Percentiles rank a stretch among this genome's conserved stretches.
These are phyloP conservation scores for Calcarius ornatus DNA, from an alignment of 2,113 vertebrate species.

Conservation along the genomic window DNA sequence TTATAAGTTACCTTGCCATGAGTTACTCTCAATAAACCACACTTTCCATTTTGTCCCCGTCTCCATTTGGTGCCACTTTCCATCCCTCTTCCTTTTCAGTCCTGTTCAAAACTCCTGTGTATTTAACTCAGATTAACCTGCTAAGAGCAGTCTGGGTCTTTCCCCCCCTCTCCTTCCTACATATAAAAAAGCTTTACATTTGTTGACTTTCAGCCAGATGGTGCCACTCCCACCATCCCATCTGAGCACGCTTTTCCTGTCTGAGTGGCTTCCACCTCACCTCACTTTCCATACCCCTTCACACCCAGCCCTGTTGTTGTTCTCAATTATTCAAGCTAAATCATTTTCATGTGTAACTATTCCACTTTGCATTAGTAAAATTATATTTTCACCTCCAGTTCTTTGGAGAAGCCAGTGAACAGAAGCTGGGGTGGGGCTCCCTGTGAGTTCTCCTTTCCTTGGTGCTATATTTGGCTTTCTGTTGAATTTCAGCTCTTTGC, in stretches of 20 bases:
- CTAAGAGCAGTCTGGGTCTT: not conserved
- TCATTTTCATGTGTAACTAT: not conserved
- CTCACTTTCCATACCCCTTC: not conserved
- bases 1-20: not conserved
- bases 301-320: not conserved
- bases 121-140: not conserved
- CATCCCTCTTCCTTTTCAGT: not conserved
- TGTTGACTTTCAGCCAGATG: slow-evolving; percentile 28
- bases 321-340: not conserved
- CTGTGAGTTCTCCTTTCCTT: not conserved
- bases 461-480: not conserved
- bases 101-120: not conserved
- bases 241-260: not conserved
- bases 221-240: slow-evolving; percentile 15
- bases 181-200: not conserved
- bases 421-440: not conserved
- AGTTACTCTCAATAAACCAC: not conserved
- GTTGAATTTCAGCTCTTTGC: not conserved
- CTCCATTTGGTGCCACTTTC: not conserved
- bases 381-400: not conserved
- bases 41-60: not conserved
- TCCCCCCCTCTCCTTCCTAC: not conserved
- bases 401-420: not conserved
- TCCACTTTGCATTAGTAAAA: not conserved
- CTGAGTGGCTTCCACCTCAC: not conserved